phyloP scores from a whole-genome alignment of 2,888 invertebrate genomes.

The Eristalis arbustorum region DNA sequence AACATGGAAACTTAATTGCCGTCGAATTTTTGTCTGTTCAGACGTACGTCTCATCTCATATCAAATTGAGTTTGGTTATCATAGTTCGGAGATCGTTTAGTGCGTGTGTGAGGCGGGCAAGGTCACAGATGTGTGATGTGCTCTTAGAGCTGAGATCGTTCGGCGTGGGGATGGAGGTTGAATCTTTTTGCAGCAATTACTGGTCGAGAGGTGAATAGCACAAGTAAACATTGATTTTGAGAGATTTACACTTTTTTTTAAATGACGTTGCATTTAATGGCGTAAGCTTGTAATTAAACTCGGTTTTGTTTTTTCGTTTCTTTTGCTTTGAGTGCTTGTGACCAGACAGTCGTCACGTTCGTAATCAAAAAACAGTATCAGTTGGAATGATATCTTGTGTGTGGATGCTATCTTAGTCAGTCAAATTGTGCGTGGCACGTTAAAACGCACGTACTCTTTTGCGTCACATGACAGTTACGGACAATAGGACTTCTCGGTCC shows the following conservation, averaged over 20 bases:
- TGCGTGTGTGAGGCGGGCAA: neutral
- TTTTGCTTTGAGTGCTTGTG: no score
- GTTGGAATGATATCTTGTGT: no score
- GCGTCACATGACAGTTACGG: no score
- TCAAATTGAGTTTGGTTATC: neutral
- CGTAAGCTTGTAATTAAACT: neutral
- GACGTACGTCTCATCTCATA: neutral
- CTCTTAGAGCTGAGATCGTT: neutral
- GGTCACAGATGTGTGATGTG: neutral
- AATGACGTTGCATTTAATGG: neutral
- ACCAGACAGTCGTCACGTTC: no score
- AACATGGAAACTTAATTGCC: constrained; percentile 17
- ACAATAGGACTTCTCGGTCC: no score
- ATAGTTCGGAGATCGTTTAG: neutral
- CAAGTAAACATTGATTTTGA: neutral
- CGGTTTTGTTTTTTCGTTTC: no score
- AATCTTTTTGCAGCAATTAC: constrained; percentile 1
- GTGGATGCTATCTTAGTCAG: no score
- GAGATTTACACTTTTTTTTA: neutral
- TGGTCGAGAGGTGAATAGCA: neutral
- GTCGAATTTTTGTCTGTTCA: neutral
- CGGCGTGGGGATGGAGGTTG: neutral
- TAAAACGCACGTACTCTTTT: no score
- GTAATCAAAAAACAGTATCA: no score
- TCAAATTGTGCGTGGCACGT: no score